Evolutionary conservation across 2,113 vertebrate genomes (phyloP).

Genomic region (Accipiter virgatus): DNA sequence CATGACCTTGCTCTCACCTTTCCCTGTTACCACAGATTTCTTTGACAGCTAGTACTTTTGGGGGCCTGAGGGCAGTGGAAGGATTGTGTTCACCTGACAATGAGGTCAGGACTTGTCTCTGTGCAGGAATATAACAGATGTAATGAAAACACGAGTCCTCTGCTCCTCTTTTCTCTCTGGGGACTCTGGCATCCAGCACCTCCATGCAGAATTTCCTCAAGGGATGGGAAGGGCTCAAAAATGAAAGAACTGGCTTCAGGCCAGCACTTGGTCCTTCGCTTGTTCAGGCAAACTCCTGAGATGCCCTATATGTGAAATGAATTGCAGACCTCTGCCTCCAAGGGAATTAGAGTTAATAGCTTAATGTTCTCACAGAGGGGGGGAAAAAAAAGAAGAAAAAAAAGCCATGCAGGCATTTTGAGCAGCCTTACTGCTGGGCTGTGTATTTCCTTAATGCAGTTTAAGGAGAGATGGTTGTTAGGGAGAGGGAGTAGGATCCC

Average conservation of each 20-base stretch:
- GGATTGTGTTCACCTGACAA: neutral
- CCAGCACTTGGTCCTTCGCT: neutral
- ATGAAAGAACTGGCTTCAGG: neutral
- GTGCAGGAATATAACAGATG: neutral
- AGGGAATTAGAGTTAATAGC: slow-evolving; percentile 39
- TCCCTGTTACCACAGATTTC: neutral
- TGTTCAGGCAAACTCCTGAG: neutral
- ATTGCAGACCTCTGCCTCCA: neutral
- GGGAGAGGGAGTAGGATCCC: neutral
- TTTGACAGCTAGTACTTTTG: neutral
- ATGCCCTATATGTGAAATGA: slow-evolving; percentile 30
- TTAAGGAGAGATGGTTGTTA: slow-evolving; percentile 42
- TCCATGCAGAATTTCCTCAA: neutral
- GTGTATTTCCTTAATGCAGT: neutral
- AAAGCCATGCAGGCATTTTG: neutral
- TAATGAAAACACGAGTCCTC: neutral
- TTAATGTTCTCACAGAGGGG: neutral
- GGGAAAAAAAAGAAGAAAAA: neutral
- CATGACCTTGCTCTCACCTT: neutral
- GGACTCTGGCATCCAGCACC: neutral
- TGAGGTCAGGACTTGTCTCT: neutral
- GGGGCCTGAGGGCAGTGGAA: neutral
- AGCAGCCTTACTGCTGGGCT: neutral
- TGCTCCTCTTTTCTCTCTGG: neutral
- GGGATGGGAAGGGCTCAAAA: neutral